A percentile compares a stretch with the other conserved stretches of the same genome.
These are phyloP conservation scores for Drosophila watanabei DNA, from an alignment of 1,140 invertebrate genomes.

Conservation along the genomic window DNA sequence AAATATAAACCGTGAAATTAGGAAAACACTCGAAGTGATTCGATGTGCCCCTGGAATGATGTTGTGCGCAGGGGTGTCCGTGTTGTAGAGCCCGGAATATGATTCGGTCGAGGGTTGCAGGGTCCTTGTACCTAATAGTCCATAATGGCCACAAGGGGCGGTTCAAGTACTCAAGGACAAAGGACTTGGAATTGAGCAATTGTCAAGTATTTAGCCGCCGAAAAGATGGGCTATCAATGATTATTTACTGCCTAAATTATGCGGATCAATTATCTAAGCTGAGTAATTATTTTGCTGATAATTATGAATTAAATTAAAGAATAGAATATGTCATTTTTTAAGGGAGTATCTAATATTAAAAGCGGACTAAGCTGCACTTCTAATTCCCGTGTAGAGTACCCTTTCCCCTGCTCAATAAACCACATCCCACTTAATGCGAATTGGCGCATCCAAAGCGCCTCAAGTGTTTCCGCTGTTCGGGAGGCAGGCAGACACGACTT, in stretches of 20 bases:
- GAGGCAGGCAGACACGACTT: constrained; percentile 71
- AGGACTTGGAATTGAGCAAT: constrained; percentile 22
- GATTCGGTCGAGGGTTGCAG: constrained; percentile 16
- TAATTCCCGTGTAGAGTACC: background rate
- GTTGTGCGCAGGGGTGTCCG: constrained; percentile 18
- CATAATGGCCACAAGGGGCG: constrained; percentile 54
- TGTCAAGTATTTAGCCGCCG: constrained; percentile 28
- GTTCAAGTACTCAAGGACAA: constrained; percentile 16
- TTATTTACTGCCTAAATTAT: background rate
- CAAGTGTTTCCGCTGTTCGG: constrained; percentile 8
- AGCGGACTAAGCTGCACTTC: background rate
- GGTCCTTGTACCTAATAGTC: constrained; percentile 48
- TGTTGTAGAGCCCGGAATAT: background rate
- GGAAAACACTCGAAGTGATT: constrained; percentile 80
- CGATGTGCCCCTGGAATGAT: constrained; percentile 44
- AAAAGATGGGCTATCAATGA: background rate
- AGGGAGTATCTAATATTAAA: too few species aligned
- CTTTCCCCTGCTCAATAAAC: constrained; percentile 1
- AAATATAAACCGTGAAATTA: constrained; percentile 76
- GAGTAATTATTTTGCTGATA: background rate
- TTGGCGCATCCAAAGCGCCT: constrained; percentile 19
- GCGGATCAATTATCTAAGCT: background rate
- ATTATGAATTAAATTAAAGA: background rate
- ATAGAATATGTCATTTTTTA: background rate
- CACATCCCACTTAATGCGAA: constrained; percentile 1